Evolutionary conservation across 2,113 vertebrate genomes (phyloP), one percentile per base, ranked within the genome.

Genomic region (Bubo bubo): DNA sequence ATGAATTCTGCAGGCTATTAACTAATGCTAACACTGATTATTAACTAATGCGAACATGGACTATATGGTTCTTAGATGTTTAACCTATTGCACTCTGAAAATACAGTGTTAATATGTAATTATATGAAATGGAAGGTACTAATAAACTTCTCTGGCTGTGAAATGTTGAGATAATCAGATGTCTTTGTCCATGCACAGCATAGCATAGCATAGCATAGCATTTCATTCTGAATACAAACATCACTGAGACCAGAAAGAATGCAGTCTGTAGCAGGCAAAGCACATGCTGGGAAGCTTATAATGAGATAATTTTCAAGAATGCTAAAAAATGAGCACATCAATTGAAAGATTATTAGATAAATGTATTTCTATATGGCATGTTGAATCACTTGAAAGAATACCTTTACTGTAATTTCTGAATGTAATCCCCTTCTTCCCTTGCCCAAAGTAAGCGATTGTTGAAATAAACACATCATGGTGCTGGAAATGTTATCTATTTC

Each of bases 181-280:
- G 77, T 68, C 21, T 68, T 86, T 87, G 52, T 93, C 66, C 97
- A 97, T 98, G 98, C 75, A 79, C 47, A 94, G 88, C 90, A 81
- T 68, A 60, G 52, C 79, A 84, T 43, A 93, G 91, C 39, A 39
- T 39, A 39, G 39, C 92, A 70, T n/a, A 88, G 74, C 88, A 86
- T 86, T 79, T 89, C 77, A 45, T 80, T 63, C 43, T 76, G 91
- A 91, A 95, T 41, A 60, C 93, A 97, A 94, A 85, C 63, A 88
- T 28, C 81, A 94, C 74, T 24, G 67, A 88, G 56, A 94, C 87
- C 71, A 59, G 91, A 70, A 17, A 60, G 67, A 55, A 70, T 95
- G 94, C 91, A 93, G 81, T 90, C 87, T 95, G 82, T 81, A 92
- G 47, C 96, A 97, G 96, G 97, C 97, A 97, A 88, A 93, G 94